phyloP scores from a whole-genome alignment of 92 coral and sea anemone genomes.

The Siderastrea radians region DNA sequence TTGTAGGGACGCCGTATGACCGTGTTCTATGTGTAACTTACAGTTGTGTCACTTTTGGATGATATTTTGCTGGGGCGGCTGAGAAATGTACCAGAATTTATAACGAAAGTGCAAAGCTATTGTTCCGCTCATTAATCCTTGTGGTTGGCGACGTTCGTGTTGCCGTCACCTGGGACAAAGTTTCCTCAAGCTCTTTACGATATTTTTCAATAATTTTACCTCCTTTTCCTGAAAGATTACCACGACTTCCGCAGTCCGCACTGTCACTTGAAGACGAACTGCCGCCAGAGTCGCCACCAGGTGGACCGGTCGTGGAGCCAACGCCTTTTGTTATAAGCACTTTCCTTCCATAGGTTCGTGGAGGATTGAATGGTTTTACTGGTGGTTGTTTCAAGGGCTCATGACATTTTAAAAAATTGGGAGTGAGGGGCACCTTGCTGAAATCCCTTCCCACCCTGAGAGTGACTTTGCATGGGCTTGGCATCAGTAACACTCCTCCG shows the following conservation, averaged over 20 bases:
- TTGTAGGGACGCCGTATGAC: background rate
- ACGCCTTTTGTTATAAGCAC: background rate
- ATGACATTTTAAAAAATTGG: background rate
- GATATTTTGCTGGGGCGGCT: background rate
- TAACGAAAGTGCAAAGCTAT: too few species aligned
- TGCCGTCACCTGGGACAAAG: background rate
- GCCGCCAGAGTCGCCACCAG: background rate
- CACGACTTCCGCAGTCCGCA: background rate
- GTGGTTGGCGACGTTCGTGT: background rate
- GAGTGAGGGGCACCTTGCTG: background rate
- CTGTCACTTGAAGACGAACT: background rate
- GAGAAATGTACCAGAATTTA: too few species aligned
- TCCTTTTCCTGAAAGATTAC: background rate
- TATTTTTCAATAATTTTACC: background rate
- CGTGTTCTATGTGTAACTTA: background rate
- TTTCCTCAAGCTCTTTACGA: too few species aligned
- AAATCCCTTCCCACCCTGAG: background rate
- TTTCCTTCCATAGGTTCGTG: background rate
- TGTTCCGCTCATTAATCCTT: background rate
- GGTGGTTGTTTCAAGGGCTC: background rate
- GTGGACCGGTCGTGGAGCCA: background rate
- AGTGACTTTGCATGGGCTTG: background rate
- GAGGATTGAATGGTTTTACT: background rate
- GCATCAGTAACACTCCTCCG: constrained; percentile 39
- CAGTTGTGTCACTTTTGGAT: background rate